Conservation (phyloP, 1,140 invertebrate species). For the Gonioctena quinquepunctata region DNA sequence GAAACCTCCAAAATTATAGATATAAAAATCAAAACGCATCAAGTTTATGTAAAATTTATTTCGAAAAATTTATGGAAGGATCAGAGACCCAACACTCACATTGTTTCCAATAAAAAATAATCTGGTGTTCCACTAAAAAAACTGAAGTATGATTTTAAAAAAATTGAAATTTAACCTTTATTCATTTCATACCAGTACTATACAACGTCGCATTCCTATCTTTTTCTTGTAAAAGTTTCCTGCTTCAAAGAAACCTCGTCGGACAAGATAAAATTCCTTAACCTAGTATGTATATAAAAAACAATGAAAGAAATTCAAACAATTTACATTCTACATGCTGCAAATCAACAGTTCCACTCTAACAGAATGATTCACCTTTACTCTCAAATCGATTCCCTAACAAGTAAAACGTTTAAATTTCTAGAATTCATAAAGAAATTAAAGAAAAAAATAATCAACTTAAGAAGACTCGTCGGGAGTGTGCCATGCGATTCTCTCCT, state of each 20-base stretch:
- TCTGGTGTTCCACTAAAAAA: too few species aligned
- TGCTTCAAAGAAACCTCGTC: neutral
- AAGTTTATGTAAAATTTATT: too few species aligned
- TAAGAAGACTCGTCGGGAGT: slow-evolving; percentile 62
- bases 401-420: neutral
- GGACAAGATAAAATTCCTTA: neutral
- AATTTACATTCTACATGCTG: too few species aligned
- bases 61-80: too few species aligned
- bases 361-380: too few species aligned
- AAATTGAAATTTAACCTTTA: neutral
- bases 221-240: neutral
- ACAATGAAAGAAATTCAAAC: neutral
- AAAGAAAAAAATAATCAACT: neutral
- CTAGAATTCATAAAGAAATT: neutral
- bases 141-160: neutral
- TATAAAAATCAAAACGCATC: too few species aligned
- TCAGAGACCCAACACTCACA: too few species aligned
- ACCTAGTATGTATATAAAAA: neutral
- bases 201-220: neutral
- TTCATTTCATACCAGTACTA: neutral
- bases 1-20: too few species aligned
- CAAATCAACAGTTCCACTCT: too few species aligned
- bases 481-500: slow-evolving; percentile 94
- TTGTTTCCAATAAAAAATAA: too few species aligned
- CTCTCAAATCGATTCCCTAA: neutral